Conservation (phyloP, 2,888 invertebrate genomes). For the Biston stratarius region DNA sequence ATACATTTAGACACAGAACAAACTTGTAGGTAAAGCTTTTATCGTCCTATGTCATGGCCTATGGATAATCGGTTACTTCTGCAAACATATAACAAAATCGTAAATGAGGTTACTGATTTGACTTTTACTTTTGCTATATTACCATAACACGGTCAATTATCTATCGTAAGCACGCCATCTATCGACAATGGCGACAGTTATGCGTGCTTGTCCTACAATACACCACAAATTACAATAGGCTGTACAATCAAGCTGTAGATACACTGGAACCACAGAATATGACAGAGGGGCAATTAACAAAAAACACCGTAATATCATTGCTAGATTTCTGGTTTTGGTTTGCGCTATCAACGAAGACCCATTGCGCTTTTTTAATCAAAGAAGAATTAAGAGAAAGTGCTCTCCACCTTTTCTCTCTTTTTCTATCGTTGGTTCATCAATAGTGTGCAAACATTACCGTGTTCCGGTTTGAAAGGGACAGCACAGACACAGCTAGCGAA, state of each 20-base stretch:
- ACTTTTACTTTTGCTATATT: not conserved
- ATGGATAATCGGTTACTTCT: not conserved
- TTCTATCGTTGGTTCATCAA: no score
- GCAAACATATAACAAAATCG: not conserved
- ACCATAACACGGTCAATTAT: slow-evolving; percentile 12
- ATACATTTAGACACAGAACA: no score
- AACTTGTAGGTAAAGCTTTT: no score
- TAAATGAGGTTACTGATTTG: slow-evolving; percentile 1
- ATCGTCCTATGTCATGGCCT: no score
- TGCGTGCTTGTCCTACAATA: slow-evolving; percentile 40
- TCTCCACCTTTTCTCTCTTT: no score
- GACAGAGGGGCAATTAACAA: not conserved
- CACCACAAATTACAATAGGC: slow-evolving; percentile 43
- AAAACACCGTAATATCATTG: no score
- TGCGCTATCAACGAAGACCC: no score
- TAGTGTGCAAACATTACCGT: no score
- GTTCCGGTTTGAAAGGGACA: no score
- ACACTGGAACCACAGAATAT: slow-evolving; percentile 7
- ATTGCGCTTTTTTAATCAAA: no score
- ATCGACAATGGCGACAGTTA: slow-evolving; percentile 19
- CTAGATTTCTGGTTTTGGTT: no score
- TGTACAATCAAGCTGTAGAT: slow-evolving; percentile 34
- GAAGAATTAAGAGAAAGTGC: no score
- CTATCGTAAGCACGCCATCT: slow-evolving; percentile 21
- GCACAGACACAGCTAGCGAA: not conserved